Conservation (phyloP, 2,797 vertebrate species). For the Antrozous pallidus region DNA sequence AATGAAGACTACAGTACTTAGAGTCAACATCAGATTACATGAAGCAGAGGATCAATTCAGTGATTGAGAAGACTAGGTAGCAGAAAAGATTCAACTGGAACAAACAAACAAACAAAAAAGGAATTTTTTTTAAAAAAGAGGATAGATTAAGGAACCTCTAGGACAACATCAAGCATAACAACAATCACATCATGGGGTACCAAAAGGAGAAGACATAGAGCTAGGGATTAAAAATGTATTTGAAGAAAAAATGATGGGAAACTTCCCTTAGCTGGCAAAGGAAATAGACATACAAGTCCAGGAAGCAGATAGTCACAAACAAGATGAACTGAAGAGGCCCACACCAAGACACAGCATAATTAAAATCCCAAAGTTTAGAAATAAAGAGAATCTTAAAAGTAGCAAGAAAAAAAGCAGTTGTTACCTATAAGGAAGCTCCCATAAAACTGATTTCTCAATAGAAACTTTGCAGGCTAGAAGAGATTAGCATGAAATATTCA, state of each 20-base stretch:
- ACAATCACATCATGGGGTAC: neutral
- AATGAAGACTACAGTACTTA: neutral
- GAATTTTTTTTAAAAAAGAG: neutral
- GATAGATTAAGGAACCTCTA: neutral
- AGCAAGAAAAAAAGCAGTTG: neutral
- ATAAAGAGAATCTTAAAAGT: neutral
- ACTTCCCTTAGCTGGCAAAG: neutral
- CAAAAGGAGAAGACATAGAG: neutral
- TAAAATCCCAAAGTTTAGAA: neutral
- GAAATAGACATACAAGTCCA: neutral
- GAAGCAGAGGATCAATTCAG: neutral
- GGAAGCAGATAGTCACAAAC: neutral
- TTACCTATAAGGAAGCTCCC: neutral
- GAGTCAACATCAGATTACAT: neutral
- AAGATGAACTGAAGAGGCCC: neutral
- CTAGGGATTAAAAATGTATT: neutral
- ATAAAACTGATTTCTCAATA: neutral
- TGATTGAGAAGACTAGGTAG: neutral
- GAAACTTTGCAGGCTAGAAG: neutral
- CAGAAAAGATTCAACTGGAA: neutral
- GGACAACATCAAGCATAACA: neutral
- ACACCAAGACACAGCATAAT: neutral
- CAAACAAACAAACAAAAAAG: neutral
- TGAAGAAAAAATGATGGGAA: neutral
- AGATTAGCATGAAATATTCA: neutral